These are phyloP conservation scores for Plestiodon gilberti DNA, from an alignment of 2,113 vertebrate species.

Conservation along the genomic window DNA sequence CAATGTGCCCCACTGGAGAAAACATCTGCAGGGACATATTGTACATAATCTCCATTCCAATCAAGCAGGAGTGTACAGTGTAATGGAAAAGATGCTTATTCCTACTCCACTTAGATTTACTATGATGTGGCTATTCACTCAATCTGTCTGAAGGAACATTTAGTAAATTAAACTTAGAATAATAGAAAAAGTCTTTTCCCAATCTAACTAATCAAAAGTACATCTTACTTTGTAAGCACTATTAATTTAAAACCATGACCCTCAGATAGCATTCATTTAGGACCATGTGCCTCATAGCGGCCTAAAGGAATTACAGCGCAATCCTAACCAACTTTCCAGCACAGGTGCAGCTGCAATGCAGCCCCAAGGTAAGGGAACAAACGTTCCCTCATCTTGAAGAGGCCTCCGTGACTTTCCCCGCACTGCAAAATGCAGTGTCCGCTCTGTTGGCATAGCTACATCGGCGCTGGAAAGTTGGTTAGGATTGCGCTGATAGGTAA, in stretches of 20 bases:
- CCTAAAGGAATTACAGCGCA: conserved; percentile 29
- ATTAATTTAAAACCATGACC: conserved; percentile 63
- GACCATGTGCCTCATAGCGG: conserved; percentile 35
- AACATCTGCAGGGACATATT: conserved; percentile 85
- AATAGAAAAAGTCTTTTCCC: conserved; percentile 54
- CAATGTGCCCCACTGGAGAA: conserved; percentile 82
- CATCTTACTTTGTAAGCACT: conserved; percentile 67
- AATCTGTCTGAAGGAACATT: conserved; percentile 71
- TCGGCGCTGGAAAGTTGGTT: too few species aligned
- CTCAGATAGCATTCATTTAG: conserved; percentile 65
- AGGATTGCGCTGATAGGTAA: too few species aligned
- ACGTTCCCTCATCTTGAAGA: too few species aligned
- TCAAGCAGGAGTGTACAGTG: conserved; percentile 75
- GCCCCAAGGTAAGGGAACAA: too few species aligned
- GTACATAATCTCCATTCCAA: conserved; percentile 84
- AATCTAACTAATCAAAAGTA: conserved; percentile 67
- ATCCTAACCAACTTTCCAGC: too few species aligned
- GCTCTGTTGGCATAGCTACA: too few species aligned
- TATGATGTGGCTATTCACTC: conserved; percentile 79
- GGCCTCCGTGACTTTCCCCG: too few species aligned
- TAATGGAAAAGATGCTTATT: conserved; percentile 77
- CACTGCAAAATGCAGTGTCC: too few species aligned
- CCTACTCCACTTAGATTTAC: conserved; percentile 73
- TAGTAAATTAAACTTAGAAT: conserved; percentile 78
- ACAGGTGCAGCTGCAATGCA: too few species aligned